Evolutionary conservation across 2,888 invertebrate species (phyloP).

Genomic region (Ormia ochracea): DNA sequence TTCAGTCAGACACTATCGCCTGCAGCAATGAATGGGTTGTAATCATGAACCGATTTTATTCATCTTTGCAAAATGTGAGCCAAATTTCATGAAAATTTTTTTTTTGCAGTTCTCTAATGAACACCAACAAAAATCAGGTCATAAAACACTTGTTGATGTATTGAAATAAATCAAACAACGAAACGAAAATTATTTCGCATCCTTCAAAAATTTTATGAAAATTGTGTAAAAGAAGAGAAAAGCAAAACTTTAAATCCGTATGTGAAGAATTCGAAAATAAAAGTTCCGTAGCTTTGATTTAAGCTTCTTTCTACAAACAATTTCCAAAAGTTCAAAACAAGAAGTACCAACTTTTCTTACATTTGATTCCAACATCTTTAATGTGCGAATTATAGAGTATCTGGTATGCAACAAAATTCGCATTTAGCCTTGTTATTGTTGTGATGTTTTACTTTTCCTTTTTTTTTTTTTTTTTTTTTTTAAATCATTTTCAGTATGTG

Average conservation of each 20-base stretch:
- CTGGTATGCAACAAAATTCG: slow-evolving; percentile 5
- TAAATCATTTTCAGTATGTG: slow-evolving; percentile 41
- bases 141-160: slow-evolving; percentile 56
- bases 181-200: slow-evolving; percentile 33
- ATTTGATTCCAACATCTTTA: not conserved
- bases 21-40: too few relatives aligned
- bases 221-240: slow-evolving; percentile 9
- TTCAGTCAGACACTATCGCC: too few relatives aligned
- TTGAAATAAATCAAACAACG: slow-evolving; percentile 6
- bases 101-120: too few relatives aligned
- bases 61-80: too few relatives aligned
- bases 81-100: too few relatives aligned
- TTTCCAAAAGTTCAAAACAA: slow-evolving; percentile 12
- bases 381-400: not conserved
- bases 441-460: too few relatives aligned
- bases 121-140: slow-evolving; percentile 7
- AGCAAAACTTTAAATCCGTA: slow-evolving; percentile 43
- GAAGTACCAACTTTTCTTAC: not conserved
- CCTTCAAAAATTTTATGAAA: slow-evolving; percentile 25
- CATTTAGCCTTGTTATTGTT: slow-evolving; percentile 19
- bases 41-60: too few relatives aligned
- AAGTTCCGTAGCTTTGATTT: slow-evolving; percentile 21
- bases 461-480: slow-evolving; percentile 12
- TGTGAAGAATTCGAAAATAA: slow-evolving; percentile 42
- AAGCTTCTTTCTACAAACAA: slow-evolving; percentile 1